Conservation (phyloP, 2,888 invertebrate genomes). For the Stenolophus ochropezus region DNA sequence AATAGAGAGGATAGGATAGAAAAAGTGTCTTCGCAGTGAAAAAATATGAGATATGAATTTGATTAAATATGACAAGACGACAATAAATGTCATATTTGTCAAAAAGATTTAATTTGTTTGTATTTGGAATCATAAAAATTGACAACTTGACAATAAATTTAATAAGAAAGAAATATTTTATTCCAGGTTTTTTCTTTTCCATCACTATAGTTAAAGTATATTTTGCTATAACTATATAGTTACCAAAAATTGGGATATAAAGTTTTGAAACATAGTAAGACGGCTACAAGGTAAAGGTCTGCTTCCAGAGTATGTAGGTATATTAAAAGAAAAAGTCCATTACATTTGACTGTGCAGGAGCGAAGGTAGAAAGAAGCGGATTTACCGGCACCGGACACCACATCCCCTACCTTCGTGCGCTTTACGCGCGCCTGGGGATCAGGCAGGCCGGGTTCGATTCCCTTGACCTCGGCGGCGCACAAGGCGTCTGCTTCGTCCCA, state of each 20-base stretch:
- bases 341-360: background rate
- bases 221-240: too few relatives aligned
- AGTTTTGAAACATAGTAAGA: too few relatives aligned
- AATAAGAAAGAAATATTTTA: background rate
- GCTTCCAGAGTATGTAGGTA: background rate
- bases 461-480: background rate
- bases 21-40: too few relatives aligned
- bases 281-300: background rate
- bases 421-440: background rate
- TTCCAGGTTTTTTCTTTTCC: too few relatives aligned
- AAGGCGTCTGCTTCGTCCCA: background rate
- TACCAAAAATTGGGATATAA: too few relatives aligned
- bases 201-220: too few relatives aligned
- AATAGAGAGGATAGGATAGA: too few relatives aligned
- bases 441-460: background rate
- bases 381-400: constrained; percentile 23
- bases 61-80: background rate
- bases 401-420: background rate
- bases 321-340: background rate
- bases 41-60: background rate
- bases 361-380: constrained; percentile 18
- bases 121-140: background rate
- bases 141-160: background rate
- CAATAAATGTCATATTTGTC: background rate
- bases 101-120: background rate